Conservation (phyloP, 2,113 vertebrate genomes). For the Pomatostomus ruficeps region DNA sequence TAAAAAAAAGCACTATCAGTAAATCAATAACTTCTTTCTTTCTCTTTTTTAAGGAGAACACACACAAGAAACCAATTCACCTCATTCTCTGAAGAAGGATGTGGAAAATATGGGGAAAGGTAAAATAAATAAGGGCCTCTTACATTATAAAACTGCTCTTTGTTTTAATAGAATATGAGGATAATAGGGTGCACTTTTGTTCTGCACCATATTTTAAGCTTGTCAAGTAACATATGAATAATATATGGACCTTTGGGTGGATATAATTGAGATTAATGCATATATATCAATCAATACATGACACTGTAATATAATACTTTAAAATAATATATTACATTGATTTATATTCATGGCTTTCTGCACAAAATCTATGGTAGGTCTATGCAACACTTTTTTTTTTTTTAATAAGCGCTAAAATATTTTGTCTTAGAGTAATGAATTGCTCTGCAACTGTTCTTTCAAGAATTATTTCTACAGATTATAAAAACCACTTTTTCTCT, state of each 20-base stretch:
- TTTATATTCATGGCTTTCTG: conserved; percentile 87
- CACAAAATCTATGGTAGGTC: conserved; percentile 76
- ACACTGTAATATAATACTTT: conserved; percentile 84
- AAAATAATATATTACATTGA: conserved; percentile 88
- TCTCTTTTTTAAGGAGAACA: conserved; percentile 80
- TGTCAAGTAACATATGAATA: conserved; percentile 85
- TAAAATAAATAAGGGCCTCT: conserved; percentile 70
- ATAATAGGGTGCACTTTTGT: conserved; percentile 75
- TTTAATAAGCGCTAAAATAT: conserved; percentile 70
- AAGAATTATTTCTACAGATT: conserved; percentile 73
- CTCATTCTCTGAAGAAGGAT: conserved; percentile 90
- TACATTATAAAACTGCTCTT: conserved; percentile 47
- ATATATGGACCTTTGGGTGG: conserved; percentile 82
- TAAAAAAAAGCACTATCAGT: background rate
- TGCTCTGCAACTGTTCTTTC: conserved; percentile 60
- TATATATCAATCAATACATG: conserved; percentile 85
- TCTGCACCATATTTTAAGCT: conserved; percentile 79
- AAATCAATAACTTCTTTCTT: conserved; percentile 32
- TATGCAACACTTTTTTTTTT: conserved; percentile 48
- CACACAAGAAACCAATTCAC: conserved; percentile 81
- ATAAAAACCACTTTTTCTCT: conserved; percentile 59
- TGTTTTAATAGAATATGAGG: conserved; percentile 67
- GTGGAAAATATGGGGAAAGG: conserved; percentile 98
- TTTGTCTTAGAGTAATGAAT: conserved; percentile 75
- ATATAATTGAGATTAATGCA: conserved; percentile 89